These are phyloP conservation scores for Motacilla tschutschensis DNA, from an alignment of 2,113 vertebrate genomes.

Conservation along the genomic window DNA sequence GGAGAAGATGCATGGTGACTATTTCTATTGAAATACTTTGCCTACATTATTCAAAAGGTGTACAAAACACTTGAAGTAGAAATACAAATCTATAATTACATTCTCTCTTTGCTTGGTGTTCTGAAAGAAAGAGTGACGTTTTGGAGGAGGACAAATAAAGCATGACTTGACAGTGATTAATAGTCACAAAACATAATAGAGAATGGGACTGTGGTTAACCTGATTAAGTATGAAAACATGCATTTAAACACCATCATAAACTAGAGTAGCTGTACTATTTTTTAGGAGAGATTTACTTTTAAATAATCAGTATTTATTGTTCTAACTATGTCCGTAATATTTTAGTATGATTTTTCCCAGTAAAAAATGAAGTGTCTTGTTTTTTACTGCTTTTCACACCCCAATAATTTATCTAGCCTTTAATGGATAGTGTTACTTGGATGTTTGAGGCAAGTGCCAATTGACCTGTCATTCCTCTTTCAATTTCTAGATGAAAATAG, in stretches of 20 bases:
- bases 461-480: background rate
- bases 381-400: background rate
- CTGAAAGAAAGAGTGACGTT: background rate
- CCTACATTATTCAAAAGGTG: background rate
- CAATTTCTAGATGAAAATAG: background rate
- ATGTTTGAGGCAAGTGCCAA: background rate
- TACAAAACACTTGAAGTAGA: background rate
- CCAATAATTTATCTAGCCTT: background rate
- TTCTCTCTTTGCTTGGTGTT: background rate
- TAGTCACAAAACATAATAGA: background rate
- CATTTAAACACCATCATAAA: background rate
- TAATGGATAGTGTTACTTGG: background rate
- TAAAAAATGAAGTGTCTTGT: background rate
- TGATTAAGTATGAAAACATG: background rate
- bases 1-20: background rate
- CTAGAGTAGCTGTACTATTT: background rate
- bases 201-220: background rate
- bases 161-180: conserved; percentile 2
- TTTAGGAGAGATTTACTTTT: background rate
- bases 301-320: background rate
- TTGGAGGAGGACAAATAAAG: background rate
- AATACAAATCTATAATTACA: background rate
- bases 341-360: background rate
- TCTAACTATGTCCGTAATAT: background rate
- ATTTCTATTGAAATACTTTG: background rate